Evolutionary conservation across 2,888 invertebrate species (phyloP), one percentile per base, ranked within the genome.

Genomic region (Rugalucina vietnamica): DNA sequence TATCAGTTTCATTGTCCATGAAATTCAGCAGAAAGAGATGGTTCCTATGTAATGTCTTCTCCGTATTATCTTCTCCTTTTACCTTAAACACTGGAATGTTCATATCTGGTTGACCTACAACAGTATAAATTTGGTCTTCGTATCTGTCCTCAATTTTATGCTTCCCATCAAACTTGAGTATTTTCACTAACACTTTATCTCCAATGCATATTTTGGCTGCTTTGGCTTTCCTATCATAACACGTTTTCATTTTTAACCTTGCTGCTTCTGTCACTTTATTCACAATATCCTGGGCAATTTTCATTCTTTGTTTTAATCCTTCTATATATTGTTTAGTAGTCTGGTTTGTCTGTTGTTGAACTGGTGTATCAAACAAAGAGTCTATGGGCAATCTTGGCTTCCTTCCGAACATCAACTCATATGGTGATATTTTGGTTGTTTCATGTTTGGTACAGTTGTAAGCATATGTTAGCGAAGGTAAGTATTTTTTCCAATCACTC

Each of bases 21-120:
- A 43, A 43, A 43, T 43, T 43, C 18, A 43, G 43, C 8, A 43
- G 43, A 18, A 79, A 57, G 24, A 79, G 32, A 60, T 79, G 79
- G 37, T 77, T 69, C n/a, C 84, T 37, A 54, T 84, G 84, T 27
- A 82, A 27, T 3, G 39, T 78, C 36, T 29, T 81, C 21, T 21
- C 49, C 27, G 27, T 69, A 14, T 77, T 78, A 24, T 14, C 54
- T 21, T 29, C 39, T 50, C n/a, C 34, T 39, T 32, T 43, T 10
- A 39, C 73, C 10, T n/a, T 24, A 73, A 27, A 73, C 27, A 73
- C 73, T 12, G 73, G 73, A 10, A 73, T 43, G 10, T 39, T 18
- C 14, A 12, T 21, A 39, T 73, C 39, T 12, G 70, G 70, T 29
- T 73, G 73, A n/a, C 29, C 49, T 5, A 37, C 34, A 37, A 73